These are phyloP conservation scores for Macrochelys suwanniensis DNA, from an alignment of 2,797 vertebrate genomes.

Conservation along the genomic window DNA sequence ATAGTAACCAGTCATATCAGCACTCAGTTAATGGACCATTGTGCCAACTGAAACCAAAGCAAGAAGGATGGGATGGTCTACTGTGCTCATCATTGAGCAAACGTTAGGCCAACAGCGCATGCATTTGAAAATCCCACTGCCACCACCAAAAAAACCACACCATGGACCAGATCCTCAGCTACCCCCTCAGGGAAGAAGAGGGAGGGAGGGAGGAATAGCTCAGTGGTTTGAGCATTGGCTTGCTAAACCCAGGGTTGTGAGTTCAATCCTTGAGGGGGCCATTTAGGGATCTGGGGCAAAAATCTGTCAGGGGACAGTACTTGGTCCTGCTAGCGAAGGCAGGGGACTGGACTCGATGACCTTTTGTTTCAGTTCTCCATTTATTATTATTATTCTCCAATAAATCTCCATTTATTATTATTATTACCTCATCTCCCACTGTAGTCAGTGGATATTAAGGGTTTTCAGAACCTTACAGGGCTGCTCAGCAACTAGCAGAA, in stretches of 20 bases:
- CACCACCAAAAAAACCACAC: neutral
- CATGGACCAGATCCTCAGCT: neutral
- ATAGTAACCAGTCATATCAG: neutral
- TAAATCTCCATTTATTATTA: too few species aligned
- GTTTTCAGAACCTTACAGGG: neutral
- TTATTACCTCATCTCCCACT: neutral
- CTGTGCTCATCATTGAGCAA: neutral
- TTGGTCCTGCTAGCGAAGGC: too few species aligned
- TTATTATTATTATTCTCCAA: too few species aligned
- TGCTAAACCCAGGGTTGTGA: too few species aligned
- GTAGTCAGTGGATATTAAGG: accelerated
- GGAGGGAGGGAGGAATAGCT: too few species aligned
- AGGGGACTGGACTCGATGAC: too few species aligned
- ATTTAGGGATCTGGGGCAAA: too few species aligned
- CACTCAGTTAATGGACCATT: neutral
- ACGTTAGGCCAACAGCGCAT: neutral
- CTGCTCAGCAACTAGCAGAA: neutral
- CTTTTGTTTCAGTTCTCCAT: too few species aligned
- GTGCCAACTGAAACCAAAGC: neutral
- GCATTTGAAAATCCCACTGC: neutral
- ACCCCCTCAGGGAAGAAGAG: too few species aligned
- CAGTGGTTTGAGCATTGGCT: too few species aligned
- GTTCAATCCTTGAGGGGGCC: too few species aligned
- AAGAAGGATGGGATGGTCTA: neutral
- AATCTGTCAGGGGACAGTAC: too few species aligned